Evolutionary conservation across 2,888 invertebrate species (phyloP), one percentile per base, ranked within the genome.

Genomic region (Pristionchus exspectatus): DNA sequence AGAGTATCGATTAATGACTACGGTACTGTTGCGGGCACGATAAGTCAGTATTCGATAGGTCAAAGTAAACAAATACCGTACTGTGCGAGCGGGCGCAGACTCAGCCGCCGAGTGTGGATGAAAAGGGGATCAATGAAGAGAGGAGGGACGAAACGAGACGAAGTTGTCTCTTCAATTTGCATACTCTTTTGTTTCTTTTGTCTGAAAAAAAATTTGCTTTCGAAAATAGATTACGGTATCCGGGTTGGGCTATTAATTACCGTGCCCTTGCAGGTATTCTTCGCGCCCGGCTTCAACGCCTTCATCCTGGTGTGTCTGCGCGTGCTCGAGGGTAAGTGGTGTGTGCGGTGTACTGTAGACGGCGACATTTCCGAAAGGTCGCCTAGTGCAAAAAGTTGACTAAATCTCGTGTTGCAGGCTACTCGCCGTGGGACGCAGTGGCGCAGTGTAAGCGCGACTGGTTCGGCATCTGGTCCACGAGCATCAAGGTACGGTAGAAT

Each of bases 291-390:
- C 33, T 92, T 94, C 91, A 92, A 92, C 89, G 93, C 91, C 7
- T 83, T 92, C 85, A 92, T 94, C 59, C 91, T 94, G 38, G 81
- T 92, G 86, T 93, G 91, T 63, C 91, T 94, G 18, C 92, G 93
- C 27, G 30, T 93, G 88, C 90, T 94, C 27, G 94, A 94, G 92
- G 94, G 94, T 83, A 5, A 38, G 72, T 50, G 44, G 44, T 50
- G 44, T 50, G 44, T 72, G 54, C 27, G 27, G 56, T 56, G 27
- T 84, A 18, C 27, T 0, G 66, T 27, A 66, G 27, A 59, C 21
- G 24, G 24, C 66, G 27, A n/a, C 27, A 24, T 66, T 24, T 27
- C 27, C 27, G 66, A 66, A 59, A 16, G 2, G 27, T 33, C 38
- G 74, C 1, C 38, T 74, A 21, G 18, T 38, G n/a, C 59, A 27